phyloP scores from a whole-genome alignment of 2,888 invertebrate genomes.

The Ferrisia virgata region DNA sequence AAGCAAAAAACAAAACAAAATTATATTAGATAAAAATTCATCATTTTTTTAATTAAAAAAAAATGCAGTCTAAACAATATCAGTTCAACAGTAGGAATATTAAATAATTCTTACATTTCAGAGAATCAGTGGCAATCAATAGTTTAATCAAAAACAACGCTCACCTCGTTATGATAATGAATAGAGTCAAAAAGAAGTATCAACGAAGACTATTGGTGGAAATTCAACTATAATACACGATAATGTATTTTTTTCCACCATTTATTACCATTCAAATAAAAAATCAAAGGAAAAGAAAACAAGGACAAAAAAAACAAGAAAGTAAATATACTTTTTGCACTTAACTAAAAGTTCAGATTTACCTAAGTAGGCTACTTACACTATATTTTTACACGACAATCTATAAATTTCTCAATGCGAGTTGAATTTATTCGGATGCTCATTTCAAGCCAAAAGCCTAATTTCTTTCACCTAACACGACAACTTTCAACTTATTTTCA shows the following conservation, averaged over 20 bases:
- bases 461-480: background rate
- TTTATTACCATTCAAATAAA: background rate
- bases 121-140: background rate
- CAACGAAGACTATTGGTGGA: background rate
- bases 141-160: background rate
- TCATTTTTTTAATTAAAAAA: constrained; percentile 3
- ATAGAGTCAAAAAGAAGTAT: background rate
- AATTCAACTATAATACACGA: background rate
- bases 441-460: background rate
- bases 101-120: background rate
- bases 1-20: constrained; percentile 16
- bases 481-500: background rate
- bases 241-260: background rate
- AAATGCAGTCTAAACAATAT: constrained; percentile 11
- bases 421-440: background rate
- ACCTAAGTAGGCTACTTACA: background rate
- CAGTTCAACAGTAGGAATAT: constrained; percentile 10
- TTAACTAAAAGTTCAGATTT: background rate
- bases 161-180: background rate
- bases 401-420: background rate
- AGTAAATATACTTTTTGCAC: background rate
- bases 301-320: background rate
- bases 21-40: constrained; percentile 7
- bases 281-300: background rate
- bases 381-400: background rate